A percentile compares a stretch with the other conserved stretches of the same genome.
phyloP scores from a whole-genome alignment of 2,113 vertebrate genomes.

The Dipodomys stephensi region DNA sequence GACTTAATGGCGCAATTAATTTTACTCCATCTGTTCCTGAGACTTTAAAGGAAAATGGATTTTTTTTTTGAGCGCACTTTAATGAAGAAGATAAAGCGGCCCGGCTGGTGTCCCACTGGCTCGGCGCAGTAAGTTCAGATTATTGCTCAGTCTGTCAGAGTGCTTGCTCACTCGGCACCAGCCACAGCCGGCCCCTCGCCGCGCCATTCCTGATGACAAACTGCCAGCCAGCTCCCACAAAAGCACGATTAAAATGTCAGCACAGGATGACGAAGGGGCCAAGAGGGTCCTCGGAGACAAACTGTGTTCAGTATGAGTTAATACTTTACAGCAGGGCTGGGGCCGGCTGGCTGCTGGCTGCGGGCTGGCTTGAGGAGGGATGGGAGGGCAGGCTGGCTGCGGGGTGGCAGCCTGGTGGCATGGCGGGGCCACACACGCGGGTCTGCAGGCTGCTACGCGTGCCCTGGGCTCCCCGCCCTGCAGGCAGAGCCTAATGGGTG shows the following conservation, averaged over 20 bases:
- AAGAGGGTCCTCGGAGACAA: slow-evolving; percentile 91
- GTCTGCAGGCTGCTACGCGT: background rate
- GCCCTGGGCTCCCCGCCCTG: rapidly evolving
- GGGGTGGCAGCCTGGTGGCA: background rate
- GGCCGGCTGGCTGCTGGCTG: slow-evolving; percentile 81
- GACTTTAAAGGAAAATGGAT: slow-evolving; percentile 98
- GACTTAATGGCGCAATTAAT: slow-evolving; percentile 98
- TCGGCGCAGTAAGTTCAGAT: slow-evolving; percentile 93
- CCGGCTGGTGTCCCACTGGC: slow-evolving; percentile 93
- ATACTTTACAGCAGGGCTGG: slow-evolving; percentile 89
- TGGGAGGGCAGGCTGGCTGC: slow-evolving; percentile 63
- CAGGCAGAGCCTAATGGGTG: background rate
- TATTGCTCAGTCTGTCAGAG: slow-evolving; percentile 95
- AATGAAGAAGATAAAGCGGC: slow-evolving; percentile 99
- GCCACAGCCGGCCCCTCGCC: slow-evolving; percentile 91
- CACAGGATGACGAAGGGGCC: slow-evolving; percentile 92
- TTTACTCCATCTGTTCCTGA: slow-evolving; percentile 97
- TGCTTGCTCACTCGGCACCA: slow-evolving; percentile 90
- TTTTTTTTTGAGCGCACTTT: slow-evolving; percentile 95
- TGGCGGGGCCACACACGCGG: background rate
- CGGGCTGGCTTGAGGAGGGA: slow-evolving; percentile 33
- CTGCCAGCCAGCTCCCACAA: slow-evolving; percentile 92
- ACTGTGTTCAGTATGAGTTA: slow-evolving; percentile 92
- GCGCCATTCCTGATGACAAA: slow-evolving; percentile 93
- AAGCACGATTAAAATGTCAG: slow-evolving; percentile 93